Conservation (phyloP, 1,140 invertebrate genomes). For the Cotesia glomerata region DNA sequence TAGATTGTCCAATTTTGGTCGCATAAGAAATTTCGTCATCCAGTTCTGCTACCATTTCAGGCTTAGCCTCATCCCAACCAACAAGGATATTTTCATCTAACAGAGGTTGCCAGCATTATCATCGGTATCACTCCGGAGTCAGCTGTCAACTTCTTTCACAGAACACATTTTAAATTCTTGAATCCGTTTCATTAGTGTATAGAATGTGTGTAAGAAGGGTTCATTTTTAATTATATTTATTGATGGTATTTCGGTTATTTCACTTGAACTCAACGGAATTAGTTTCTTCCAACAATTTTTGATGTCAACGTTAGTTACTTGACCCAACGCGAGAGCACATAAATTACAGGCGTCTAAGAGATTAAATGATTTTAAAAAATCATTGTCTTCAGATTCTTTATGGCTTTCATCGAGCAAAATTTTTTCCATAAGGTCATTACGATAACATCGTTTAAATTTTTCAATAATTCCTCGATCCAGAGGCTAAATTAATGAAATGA, state of each 20-base stretch:
- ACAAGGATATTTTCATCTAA: neutral
- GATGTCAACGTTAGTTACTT: neutral
- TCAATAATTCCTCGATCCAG: neutral
- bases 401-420: neutral
- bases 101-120: slow-evolving; percentile 7
- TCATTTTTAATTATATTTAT: neutral
- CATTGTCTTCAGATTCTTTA: neutral
- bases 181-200: neutral
- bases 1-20: neutral
- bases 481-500: neutral
- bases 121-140: neutral
- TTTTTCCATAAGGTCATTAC: neutral
- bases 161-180: slow-evolving; percentile 5
- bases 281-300: neutral
- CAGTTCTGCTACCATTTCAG: neutral
- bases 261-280: neutral
- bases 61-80: neutral
- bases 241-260: neutral
- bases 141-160: neutral
- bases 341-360: neutral
- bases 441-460: neutral
- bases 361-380: neutral
- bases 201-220: no score
- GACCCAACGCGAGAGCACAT: neutral
- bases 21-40: neutral